Evolutionary conservation across 30 jellyfish, hydroid and myxozoan species (phyloP), one percentile per base, ranked within the genome.

Genomic region (Hydractinia echinata): DNA sequence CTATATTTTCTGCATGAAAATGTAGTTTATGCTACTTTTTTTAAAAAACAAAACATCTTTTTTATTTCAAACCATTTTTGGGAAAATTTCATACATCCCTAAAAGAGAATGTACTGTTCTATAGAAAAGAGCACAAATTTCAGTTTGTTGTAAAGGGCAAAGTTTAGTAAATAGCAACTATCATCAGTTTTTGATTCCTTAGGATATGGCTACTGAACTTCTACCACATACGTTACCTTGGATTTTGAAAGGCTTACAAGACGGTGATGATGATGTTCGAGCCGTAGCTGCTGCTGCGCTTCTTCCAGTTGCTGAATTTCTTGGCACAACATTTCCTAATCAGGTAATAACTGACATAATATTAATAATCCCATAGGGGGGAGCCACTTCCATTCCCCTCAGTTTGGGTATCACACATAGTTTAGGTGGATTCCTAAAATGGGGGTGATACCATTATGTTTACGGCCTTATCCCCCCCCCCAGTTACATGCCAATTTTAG

Each of bases 251-350:
- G 99, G 99, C 6, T 83, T 94, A 4, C 96, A 82, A 56, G 99
- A 94, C 83, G 82, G 86, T 18, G 92, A 85, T 80, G 99, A 94
- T 73, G 97, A 94, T 79, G 99, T 94, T 54, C 82, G 99, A 66
- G 96, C 99, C 10, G 99, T 94, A 13, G 96, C 99, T 4, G 96
- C 99, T 1, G 95, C 96, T 15, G 87, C 99, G 0, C 83, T 94
- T 72, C 96, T 94, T 44, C 99, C 99, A 11, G 99, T 88, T 53
- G 89, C 96, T 9, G 95, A 90, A 51, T 84, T 83, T 66, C 79
- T 94, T 10, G 94, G 82, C 15, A 51, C 90, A 5, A 39, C 53
- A 52, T 19, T 86, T 88, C 96, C 95, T 5, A 62, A 61, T 58
- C 89, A 94, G 95, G 97, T 91, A 84, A 30, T 13, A 13, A n/a